Percentiles rank a stretch among this genome's conserved stretches.
phyloP scores from a whole-genome alignment of 2,113 vertebrate genomes.

The Mola mola region DNA sequence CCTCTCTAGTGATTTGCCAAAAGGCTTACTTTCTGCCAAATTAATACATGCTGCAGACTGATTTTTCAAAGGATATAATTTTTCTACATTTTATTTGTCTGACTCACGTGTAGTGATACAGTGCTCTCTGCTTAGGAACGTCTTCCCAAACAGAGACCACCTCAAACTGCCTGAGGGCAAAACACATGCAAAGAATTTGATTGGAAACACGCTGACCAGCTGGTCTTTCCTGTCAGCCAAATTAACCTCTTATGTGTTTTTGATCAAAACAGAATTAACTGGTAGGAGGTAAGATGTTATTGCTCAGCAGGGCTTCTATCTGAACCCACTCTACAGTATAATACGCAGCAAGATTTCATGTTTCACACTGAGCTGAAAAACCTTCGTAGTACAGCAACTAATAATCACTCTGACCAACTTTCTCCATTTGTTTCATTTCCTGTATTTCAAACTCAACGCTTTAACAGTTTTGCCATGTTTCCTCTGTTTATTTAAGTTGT shows the following conservation, averaged over 20 bases:
- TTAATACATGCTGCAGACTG: slow-evolving; percentile 10
- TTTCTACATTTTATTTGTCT: slow-evolving; percentile 1
- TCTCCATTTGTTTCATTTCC: slow-evolving; percentile 4
- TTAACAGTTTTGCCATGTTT: slow-evolving; percentile 2
- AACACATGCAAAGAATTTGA: slow-evolving; percentile 57
- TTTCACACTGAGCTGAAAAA: slow-evolving; percentile 47
- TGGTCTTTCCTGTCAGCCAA: slow-evolving; percentile 67
- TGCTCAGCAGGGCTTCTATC: slow-evolving; percentile 51
- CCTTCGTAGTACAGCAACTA: slow-evolving; percentile 19
- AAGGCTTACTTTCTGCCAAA: slow-evolving; percentile 39
- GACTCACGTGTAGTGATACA: not conserved
- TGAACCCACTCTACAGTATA: slow-evolving; percentile 40
- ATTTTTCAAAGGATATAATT: not conserved
- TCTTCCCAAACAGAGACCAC: slow-evolving; percentile 37
- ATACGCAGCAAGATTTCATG: slow-evolving; percentile 51
- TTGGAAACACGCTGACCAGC: slow-evolving; percentile 71
- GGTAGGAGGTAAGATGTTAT: slow-evolving; percentile 60
- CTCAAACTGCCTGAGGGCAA: slow-evolving; percentile 35
- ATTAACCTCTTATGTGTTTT: slow-evolving; percentile 71
- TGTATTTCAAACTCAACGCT: slow-evolving; percentile 1
- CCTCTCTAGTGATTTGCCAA: slow-evolving; percentile 42
- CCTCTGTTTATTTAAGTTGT: not conserved
- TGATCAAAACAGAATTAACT: slow-evolving; percentile 79
- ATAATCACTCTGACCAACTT: slow-evolving; percentile 48
- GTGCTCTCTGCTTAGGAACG: not conserved